phyloP scores from a whole-genome alignment of 2,797 vertebrate genomes.

The Phoebastria nigripes region DNA sequence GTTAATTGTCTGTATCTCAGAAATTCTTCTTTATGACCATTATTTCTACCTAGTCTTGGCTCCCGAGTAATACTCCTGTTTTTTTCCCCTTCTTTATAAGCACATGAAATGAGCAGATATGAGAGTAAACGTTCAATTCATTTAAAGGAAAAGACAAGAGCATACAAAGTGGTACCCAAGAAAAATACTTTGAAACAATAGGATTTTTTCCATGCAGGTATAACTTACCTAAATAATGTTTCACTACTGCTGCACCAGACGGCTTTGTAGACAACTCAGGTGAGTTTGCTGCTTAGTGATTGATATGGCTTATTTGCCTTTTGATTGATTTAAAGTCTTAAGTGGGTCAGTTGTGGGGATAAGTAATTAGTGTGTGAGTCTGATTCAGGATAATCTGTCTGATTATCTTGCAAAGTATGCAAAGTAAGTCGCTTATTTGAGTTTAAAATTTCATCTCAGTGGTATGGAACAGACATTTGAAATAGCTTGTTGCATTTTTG shows the following conservation, averaged over 20 bases:
- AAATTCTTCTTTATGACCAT: not conserved
- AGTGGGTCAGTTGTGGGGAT: not conserved
- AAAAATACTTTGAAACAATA: not conserved
- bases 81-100: not conserved
- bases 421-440: not conserved
- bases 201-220: not conserved
- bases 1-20: not conserved
- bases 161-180: not conserved
- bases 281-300: not conserved
- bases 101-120: not conserved
- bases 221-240: not conserved
- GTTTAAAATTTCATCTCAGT: not conserved
- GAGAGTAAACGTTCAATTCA: not conserved
- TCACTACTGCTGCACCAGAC: not conserved
- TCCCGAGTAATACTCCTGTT: not conserved
- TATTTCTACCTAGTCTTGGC: not conserved
- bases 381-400: not conserved
- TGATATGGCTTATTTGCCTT: not conserved
- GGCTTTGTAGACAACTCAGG: not conserved
- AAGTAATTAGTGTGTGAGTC: not conserved
- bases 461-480: not conserved
- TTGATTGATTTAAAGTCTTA: not conserved
- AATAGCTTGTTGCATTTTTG: not conserved
- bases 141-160: not conserved
- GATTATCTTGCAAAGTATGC: not conserved